Evolutionary conservation across 2,888 invertebrate genomes (phyloP).

Genomic region (Spisula subtruncata): DNA sequence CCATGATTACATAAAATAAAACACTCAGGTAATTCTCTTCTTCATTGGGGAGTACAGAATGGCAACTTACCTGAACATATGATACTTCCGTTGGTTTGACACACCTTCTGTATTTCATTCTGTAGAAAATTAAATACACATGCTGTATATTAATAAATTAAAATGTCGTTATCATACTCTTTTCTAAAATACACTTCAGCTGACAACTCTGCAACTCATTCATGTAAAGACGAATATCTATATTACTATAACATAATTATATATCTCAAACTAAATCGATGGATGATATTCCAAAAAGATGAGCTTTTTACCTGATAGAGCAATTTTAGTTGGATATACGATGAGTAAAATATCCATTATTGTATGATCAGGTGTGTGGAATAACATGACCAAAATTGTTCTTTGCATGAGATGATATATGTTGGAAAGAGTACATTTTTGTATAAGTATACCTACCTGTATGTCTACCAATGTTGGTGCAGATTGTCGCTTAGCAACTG

Average conservation of each 20-base stretch:
- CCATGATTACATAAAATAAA: not conserved
- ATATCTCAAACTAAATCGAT: no score
- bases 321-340: no score
- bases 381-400: not conserved
- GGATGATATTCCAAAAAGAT: no score
- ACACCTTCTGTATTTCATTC: slow-evolving; percentile 52
- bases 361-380: not conserved
- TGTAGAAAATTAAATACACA: not conserved
- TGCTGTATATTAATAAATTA: not conserved
- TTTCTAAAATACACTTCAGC: not conserved
- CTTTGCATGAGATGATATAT: not conserved
- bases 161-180: not conserved
- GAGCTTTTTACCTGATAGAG: no score
- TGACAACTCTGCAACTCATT: not conserved
- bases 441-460: slow-evolving; percentile 35
- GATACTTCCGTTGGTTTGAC: slow-evolving; percentile 47
- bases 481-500: slow-evolving; percentile 27
- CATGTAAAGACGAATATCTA: not conserved
- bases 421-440: not conserved
- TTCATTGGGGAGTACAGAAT: no score
- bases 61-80: slow-evolving; percentile 26
- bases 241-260: no score
- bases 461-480: slow-evolving; percentile 41
- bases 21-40: no score
- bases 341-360: not conserved